Evolutionary conservation across 92 coral and sea anemone species (phyloP), one percentile per base, ranked within the genome.

Genomic region (Chrysogorgia sp.): DNA sequence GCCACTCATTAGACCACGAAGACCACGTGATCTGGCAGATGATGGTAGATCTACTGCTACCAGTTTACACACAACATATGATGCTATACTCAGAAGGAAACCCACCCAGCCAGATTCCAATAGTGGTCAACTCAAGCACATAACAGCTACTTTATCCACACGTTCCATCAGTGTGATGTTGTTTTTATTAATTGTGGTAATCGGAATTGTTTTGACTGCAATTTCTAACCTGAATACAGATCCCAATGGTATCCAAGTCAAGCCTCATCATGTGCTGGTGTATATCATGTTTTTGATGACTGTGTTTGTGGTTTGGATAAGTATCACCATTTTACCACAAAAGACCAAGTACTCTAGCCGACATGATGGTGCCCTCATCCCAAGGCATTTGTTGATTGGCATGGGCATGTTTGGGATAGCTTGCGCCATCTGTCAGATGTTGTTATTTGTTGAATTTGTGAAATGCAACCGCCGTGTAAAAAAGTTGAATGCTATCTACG

Each of bases 351-450:
- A 72, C 52, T 69, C 76, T 7, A 13, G 59, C 2, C 37, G 15
- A 1, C 61, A 28, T 3, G 49, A 55, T 19, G 79, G 64, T 1
- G 24, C 64, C 3, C 34, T 72, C 1, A 53, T 72, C n/a, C 79
- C 79, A 22, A 53, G 79, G 0, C 65, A 53, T 56, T 33, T 72
- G 30, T 49, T 72, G 22, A 72, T 65, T 1, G 79, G 79, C 50
- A 33, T 72, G 14, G 79, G 45, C 1, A 72, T 72, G 19, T 72
- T 72, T 52, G 79, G 79, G 9, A 72, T 50, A 12, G 49, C 35
- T 28, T 34, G 50, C 17, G 79, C 79, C 1, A 34, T 29, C 12
- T 10, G 64, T 34, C 63, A 72, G 12, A 56, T 56, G 5, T 23
- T 72, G 21, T 40, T 33, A 0, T 72, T 72, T 17, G 8, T 72